Evolutionary conservation across 1,140 invertebrate genomes (phyloP), one percentile per base, ranked within the genome.

Genomic region (Zeugodacus cucurbitae): DNA sequence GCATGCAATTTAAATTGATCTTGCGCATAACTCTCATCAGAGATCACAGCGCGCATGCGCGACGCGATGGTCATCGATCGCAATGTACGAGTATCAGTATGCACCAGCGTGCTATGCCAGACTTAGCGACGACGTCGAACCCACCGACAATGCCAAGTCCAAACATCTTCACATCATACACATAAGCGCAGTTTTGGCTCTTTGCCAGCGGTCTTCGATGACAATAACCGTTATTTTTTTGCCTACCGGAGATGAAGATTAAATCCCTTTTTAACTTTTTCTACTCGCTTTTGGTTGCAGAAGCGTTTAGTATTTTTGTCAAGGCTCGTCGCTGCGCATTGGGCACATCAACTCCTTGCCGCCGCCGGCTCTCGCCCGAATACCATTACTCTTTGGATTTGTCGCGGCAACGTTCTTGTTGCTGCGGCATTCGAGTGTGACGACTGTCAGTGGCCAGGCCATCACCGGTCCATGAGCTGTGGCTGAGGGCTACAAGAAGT

Each of bases 1-100:
- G 74, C 74, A 82, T 82, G 74, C 74, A 82, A 82, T 82, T 82
- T 82, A 82, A 82, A 82, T 82, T 82, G 74, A 82, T 82, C 41
- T 41, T 44, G 74, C 74, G 74, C 74, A 82, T 82, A 82, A 82
- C 74, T 82, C 74, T 48, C 74, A 48, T 82, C 74, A 41, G 32
- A 82, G 74, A 82, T 82, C 74, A 82, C 22, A 41, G 74, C 74
- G 74, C 37, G 70, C 37, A n/a, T 74, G 37, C 37, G 70, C 70
- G 8, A 6, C 14, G 32, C 41, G 74, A 44, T 26, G 74, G 0
- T n/a, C 41, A 54, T 82, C 74, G 74, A 82, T 82, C 74, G 41
- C 34, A 41, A 41, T 48, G 74, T 82, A 82, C 10, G n/a, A 48
- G 34, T 48, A 82, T 82, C 11, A 48, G 34, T 48, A 82, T 82